Evolutionary conservation across 2,888 invertebrate species (phyloP), one percentile per base, ranked within the genome.

Genomic region (Thymelicus acteon): DNA sequence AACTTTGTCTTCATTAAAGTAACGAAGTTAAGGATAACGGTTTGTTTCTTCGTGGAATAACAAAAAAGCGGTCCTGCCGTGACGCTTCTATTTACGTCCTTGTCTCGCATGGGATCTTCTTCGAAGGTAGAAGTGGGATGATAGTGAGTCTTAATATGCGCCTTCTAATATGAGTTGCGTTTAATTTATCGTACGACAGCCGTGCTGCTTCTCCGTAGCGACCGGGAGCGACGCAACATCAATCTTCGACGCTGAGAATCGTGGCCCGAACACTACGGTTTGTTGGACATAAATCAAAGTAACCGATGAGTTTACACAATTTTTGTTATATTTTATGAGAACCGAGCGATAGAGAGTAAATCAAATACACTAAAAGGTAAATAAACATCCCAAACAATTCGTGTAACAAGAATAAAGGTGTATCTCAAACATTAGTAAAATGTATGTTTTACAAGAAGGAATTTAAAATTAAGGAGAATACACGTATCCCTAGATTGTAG

Each of bases 161-260:
- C 82, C 87, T 82, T 85, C 84, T 88, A 90, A 90, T 88, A 88
- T 85, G 88, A 90, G 88, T 88, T 84, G 85, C 84, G 88, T 89
- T 90, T 92, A 93, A 93, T 93, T 93, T 92, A 93, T 92, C 80
- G 90, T 85, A 87, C 87, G 90, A 92, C 92, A 92, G 91, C 91
- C 91, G 91, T 82, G 80, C 82, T 82, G 84, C 86, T 84, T 85
- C 82, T 81, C 78, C 81, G 83, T 82, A 83, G 84, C 82, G 79
- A 81, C 80, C 77, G 84, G 79, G 85, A 85, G 85, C 83, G 85
- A 83, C 83, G 83, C 82, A 84, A 85, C 92, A 92, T 93, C 90
- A 93, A 92, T 93, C 92, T 92, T 87, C 78, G 74, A 76, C 78
- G 76, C 75, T 73, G 81, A 81, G 83, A 82, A 80, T 80, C 79